These are phyloP conservation scores for Nymphalis io DNA, from an alignment of 1,140 invertebrate species.

Conservation along the genomic window DNA sequence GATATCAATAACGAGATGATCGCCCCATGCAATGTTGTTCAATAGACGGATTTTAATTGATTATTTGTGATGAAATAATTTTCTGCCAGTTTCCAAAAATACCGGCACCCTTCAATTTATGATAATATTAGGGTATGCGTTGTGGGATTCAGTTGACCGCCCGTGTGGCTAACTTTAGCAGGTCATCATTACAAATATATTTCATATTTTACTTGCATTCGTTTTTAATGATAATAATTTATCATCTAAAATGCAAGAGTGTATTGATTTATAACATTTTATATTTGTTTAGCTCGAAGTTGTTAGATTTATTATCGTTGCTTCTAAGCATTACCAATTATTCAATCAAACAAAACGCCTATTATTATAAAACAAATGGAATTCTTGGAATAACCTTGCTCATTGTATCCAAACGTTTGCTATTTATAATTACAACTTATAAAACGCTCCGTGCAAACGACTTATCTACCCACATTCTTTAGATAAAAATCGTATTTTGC, in stretches of 20 bases:
- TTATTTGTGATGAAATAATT: slow-evolving; percentile 73
- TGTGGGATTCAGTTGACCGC: slow-evolving; percentile 35
- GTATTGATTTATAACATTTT: neutral
- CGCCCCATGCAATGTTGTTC: slow-evolving; percentile 60
- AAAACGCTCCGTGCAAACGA: slow-evolving; percentile 47
- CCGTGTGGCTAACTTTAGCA: neutral
- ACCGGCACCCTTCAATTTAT: slow-evolving; percentile 39
- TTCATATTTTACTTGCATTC: neutral
- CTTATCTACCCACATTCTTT: slow-evolving; percentile 42
- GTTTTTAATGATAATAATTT: neutral
- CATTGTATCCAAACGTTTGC: slow-evolving; percentile 73
- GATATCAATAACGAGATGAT: slow-evolving; percentile 76
- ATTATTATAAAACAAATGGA: slow-evolving; percentile 64
- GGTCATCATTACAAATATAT: slow-evolving; percentile 21
- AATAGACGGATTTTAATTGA: slow-evolving; percentile 70
- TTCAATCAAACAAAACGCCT: slow-evolving; percentile 15
- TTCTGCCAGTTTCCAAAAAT: slow-evolving; percentile 53
- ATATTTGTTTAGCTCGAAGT: neutral
- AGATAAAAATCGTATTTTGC: slow-evolving; percentile 40
- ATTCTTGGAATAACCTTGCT: slow-evolving; percentile 72
- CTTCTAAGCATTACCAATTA: neutral
- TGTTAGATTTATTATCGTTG: neutral
- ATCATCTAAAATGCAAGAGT: neutral
- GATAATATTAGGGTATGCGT: slow-evolving; percentile 23
- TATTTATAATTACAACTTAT: slow-evolving; percentile 76